Evolutionary conservation across 2,888 invertebrate genomes (phyloP).

Genomic region (Protula sp.): DNA sequence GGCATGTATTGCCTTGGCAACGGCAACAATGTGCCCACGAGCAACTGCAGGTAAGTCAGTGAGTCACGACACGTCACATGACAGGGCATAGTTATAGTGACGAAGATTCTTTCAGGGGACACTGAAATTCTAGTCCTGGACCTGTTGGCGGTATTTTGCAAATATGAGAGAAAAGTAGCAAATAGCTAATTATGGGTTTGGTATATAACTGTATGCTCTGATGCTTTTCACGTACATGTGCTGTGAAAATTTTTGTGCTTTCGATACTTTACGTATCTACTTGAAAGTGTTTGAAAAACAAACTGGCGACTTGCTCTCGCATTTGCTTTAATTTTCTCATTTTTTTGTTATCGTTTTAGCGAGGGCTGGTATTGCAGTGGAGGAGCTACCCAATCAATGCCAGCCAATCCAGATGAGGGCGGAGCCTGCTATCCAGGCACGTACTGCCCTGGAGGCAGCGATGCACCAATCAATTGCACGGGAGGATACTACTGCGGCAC

Average conservation of each 20-base stretch:
- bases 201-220: too few species aligned
- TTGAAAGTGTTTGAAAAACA: too few species aligned
- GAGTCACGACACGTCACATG: too few species aligned
- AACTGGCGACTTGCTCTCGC: too few species aligned
- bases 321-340: too few species aligned
- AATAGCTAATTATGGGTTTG: too few species aligned
- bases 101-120: background rate
- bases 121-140: background rate
- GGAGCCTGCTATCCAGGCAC: conserved; percentile 34
- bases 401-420: conserved; percentile 35
- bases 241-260: too few species aligned
- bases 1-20: conserved; percentile 45
- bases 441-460: conserved; percentile 43
- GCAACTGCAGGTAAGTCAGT: conserved; percentile 36
- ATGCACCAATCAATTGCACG: conserved; percentile 36
- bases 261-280: too few species aligned
- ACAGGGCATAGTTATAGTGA: too few species aligned
- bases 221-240: too few species aligned
- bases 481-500: conserved; percentile 39
- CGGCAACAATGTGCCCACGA: conserved; percentile 34
- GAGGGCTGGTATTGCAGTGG: conserved; percentile 44
- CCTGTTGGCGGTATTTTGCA: background rate
- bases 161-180: too few species aligned
- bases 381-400: conserved; percentile 36
- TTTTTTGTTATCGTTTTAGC: conserved; percentile 20